phyloP scores from a whole-genome alignment of 2,113 vertebrate species.

The Dromiciops gliroides region DNA sequence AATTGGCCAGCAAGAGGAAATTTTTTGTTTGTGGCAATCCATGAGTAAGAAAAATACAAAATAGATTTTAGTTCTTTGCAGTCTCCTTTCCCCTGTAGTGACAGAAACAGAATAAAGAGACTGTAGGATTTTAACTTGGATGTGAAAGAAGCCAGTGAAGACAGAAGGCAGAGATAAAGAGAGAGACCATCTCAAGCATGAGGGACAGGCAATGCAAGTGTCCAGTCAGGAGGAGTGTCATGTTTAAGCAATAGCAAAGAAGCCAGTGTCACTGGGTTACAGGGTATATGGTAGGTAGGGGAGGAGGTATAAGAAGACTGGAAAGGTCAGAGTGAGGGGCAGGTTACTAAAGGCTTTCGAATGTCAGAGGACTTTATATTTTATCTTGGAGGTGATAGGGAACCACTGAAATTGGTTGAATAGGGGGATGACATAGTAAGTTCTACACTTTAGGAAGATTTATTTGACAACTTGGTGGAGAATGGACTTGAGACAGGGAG shows the following conservation, averaged over 20 bases:
- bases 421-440: not conserved
- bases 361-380: not conserved
- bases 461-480: too few species aligned
- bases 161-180: too few species aligned
- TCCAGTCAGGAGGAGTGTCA: not conserved
- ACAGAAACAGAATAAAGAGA: not conserved
- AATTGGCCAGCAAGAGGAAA: not conserved
- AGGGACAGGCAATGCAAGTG: not conserved
- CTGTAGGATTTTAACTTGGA: not conserved
- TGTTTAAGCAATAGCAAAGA: not conserved
- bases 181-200: not conserved
- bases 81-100: not conserved
- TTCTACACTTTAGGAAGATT: too few species aligned
- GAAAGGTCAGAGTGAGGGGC: too few species aligned
- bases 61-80: not conserved
- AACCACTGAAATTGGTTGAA: not conserved
- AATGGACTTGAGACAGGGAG: not conserved
- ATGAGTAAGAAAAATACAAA: not conserved
- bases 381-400: not conserved
- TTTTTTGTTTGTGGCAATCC: not conserved
- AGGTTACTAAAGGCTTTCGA: too few species aligned
- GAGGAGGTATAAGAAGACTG: not conserved
- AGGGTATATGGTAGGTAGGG: not conserved
- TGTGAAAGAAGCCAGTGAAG: not conserved
- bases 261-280: too few species aligned